A percentile compares a stretch with the other conserved stretches of the same genome.
These are phyloP conservation scores for Drosophila sechellia DNA, from an alignment of 1,140 invertebrate genomes.

Conservation along the genomic window DNA sequence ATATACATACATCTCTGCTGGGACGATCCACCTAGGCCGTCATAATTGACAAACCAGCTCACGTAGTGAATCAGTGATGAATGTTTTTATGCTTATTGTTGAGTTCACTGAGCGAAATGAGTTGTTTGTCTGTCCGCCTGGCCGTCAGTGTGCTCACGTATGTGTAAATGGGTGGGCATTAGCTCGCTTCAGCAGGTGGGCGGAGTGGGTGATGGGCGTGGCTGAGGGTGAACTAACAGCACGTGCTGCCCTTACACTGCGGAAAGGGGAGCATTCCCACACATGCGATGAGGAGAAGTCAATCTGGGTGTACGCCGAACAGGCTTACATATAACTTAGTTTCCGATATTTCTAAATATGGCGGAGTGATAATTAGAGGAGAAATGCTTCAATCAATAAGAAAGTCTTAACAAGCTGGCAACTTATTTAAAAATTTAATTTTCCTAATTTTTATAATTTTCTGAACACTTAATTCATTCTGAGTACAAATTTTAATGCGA, in stretches of 20 bases:
- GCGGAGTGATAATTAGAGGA: not conserved
- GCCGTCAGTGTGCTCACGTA: slow-evolving; percentile 28
- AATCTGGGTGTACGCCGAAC: slow-evolving; percentile 6
- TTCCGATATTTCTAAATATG: not conserved
- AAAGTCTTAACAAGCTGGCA: no score
- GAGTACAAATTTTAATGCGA: no score
- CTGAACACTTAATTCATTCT: no score
- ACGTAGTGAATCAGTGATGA: slow-evolving; percentile 82
- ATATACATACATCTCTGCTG: slow-evolving; percentile 16
- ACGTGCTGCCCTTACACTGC: slow-evolving; percentile 16
- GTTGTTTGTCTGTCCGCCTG: slow-evolving; percentile 69
- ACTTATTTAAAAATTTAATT: no score
- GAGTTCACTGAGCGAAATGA: slow-evolving; percentile 82
- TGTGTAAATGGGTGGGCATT: slow-evolving; percentile 46
- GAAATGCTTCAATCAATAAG: not conserved
- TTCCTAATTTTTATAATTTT: no score
- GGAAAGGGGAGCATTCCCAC: slow-evolving; percentile 1
- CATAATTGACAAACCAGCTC: slow-evolving; percentile 77
- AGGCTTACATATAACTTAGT: not conserved
- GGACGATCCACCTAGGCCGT: slow-evolving; percentile 45
- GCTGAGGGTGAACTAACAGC: slow-evolving; percentile 1
- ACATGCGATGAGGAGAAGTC: slow-evolving; percentile 4
- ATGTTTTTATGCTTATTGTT: slow-evolving; percentile 83
- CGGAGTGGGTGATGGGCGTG: not conserved
- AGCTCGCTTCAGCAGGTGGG: slow-evolving; percentile 19